Conservation (phyloP, 2,888 invertebrate genomes). For the Ormyrus rosae region DNA sequence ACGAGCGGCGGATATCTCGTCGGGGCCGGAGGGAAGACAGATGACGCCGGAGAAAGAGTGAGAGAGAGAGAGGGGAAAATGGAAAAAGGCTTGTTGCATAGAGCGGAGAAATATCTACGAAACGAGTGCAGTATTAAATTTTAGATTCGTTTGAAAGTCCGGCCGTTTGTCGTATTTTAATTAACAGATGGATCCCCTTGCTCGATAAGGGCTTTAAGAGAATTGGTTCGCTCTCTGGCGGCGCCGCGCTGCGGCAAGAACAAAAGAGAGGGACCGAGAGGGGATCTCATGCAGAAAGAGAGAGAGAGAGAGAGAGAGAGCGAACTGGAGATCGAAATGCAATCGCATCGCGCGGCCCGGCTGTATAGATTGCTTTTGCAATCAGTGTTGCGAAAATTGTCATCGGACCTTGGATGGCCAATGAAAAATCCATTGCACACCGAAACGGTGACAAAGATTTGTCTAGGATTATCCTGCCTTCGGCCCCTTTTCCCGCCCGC, state of each 20-base stretch:
- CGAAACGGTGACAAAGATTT: constrained; percentile 49
- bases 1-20: constrained; percentile 10
- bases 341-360: constrained; percentile 38
- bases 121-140: constrained; percentile 50
- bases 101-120: constrained; percentile 19
- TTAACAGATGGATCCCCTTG: constrained; percentile 57
- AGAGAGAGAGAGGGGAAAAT: not conserved
- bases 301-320: constrained; percentile 29
- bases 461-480: constrained; percentile 38
- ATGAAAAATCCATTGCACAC: constrained; percentile 48
- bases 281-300: not conserved
- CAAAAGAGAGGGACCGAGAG: no score
- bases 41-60: not conserved
- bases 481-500: not conserved
- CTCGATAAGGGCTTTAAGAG: constrained; percentile 53
- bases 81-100: no score
- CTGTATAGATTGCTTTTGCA: constrained; percentile 53
- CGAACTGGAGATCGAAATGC: constrained; percentile 52
- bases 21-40: constrained; percentile 30
- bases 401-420: constrained; percentile 40
- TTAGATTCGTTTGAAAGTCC: constrained; percentile 52
- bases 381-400: constrained; percentile 55
- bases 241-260: not conserved
- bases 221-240: constrained; percentile 44
- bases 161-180: constrained; percentile 55